These are phyloP conservation scores for Bovichtus diacanthus DNA, from an alignment of 2,797 vertebrate genomes.

Conservation along the genomic window DNA sequence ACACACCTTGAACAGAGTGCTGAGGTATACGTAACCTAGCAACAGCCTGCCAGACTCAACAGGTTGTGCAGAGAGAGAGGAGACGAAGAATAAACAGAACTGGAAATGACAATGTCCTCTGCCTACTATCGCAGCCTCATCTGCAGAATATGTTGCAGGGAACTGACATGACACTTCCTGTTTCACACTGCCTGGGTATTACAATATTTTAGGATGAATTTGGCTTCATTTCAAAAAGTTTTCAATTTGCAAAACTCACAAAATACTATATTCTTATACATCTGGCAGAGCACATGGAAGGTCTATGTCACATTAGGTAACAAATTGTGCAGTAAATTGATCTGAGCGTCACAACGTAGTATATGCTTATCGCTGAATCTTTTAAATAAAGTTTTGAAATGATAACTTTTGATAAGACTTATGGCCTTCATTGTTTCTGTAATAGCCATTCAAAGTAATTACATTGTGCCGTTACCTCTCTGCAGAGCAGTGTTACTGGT, in stretches of 20 bases:
- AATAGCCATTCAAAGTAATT: not conserved
- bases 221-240: not conserved
- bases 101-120: constrained; percentile 55
- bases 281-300: not conserved
- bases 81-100: constrained; percentile 62
- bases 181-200: not conserved
- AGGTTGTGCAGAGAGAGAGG: constrained; percentile 61
- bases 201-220: not conserved
- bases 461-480: not conserved
- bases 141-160: constrained; percentile 4
- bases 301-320: not conserved
- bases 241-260: not conserved
- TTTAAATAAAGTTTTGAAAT: not conserved
- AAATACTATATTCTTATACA: not conserved
- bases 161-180: not conserved
- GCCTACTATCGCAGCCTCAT: constrained; percentile 21
- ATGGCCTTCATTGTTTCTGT: too few relatives aligned
- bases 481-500: not conserved
- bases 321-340: not conserved
- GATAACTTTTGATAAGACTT: too few relatives aligned
- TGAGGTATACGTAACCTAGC: constrained; percentile 77
- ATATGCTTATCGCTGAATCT: not conserved
- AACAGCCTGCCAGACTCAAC: constrained; percentile 73
- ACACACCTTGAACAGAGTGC: constrained; percentile 39
- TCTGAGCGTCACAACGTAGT: not conserved